These are phyloP conservation scores for Tachycineta bicolor DNA, from an alignment of 2,113 vertebrate species.

Conservation along the genomic window DNA sequence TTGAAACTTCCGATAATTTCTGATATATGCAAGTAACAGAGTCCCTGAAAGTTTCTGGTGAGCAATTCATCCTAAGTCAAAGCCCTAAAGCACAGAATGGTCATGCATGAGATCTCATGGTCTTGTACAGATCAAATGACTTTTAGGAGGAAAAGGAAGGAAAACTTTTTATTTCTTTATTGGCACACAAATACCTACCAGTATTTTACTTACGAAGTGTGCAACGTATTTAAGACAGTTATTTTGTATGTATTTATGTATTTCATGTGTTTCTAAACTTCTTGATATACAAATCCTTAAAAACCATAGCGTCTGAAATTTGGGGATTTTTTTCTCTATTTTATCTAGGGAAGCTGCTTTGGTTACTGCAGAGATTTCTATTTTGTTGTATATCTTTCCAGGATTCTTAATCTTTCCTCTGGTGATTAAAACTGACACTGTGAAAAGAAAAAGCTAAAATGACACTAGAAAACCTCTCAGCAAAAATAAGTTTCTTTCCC, in stretches of 20 bases:
- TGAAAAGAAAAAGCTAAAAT: not conserved
- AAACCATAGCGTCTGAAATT: not conserved
- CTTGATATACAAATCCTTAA: not conserved
- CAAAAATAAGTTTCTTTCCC: not conserved
- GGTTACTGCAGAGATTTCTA: not conserved
- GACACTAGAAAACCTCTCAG: not conserved
- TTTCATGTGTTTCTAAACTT: not conserved
- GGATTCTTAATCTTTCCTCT: not conserved
- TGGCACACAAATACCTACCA: not conserved
- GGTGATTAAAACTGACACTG: not conserved
- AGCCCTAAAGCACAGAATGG: slow-evolving; percentile 4
- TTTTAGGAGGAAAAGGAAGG: not conserved
- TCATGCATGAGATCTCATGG: not conserved
- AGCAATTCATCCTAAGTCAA: not conserved
- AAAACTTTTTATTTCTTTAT: not conserved
- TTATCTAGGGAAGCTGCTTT: not conserved
- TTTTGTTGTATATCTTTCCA: not conserved
- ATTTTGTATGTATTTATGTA: not conserved
- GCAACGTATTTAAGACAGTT: not conserved
- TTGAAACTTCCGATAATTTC: not conserved
- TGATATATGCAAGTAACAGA: not conserved
- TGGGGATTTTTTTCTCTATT: not conserved
- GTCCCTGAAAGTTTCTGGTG: not conserved
- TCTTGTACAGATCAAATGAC: not conserved
- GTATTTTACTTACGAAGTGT: not conserved